Conservation (phyloP, 2,888 invertebrate genomes). For the Eurytoma californica region DNA sequence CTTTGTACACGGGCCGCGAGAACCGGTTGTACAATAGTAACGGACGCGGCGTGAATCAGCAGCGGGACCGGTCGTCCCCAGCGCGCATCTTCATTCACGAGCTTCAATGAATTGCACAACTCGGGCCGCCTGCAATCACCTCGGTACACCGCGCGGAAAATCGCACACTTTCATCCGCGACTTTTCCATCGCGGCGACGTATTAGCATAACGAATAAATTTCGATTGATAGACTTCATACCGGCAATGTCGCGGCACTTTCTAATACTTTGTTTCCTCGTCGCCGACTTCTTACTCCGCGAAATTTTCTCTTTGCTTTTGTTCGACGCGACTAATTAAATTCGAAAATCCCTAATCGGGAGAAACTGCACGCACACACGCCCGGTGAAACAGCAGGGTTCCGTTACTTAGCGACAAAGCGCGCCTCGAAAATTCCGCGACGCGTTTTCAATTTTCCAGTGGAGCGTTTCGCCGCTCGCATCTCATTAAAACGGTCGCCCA, state of each 20-base stretch:
- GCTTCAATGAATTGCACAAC: slow-evolving; percentile 55
- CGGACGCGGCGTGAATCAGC: slow-evolving; percentile 8
- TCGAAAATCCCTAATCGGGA: too few species aligned
- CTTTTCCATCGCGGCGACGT: background rate
- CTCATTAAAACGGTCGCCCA: background rate
- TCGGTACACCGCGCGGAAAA: too few species aligned
- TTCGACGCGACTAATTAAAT: too few species aligned
- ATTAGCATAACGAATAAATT: background rate
- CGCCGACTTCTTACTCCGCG: too few species aligned
- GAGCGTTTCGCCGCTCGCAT: background rate
- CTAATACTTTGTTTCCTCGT: slow-evolving; percentile 1
- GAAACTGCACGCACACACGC: too few species aligned
- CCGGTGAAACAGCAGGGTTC: background rate
- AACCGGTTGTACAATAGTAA: slow-evolving; percentile 12
- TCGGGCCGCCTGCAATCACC: too few species aligned
- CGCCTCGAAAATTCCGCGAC: background rate
- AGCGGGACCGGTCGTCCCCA: slow-evolving; percentile 3
- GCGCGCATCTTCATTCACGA: slow-evolving; percentile 66
- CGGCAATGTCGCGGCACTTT: background rate
- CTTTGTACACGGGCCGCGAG: background rate
- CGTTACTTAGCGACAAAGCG: background rate
- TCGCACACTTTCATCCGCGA: background rate
- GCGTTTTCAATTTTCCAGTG: background rate
- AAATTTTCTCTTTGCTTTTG: too few species aligned
- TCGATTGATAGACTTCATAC: background rate